Evolutionary conservation across 2,888 invertebrate genomes (phyloP).

Genomic region (Aleiodes alternator): DNA sequence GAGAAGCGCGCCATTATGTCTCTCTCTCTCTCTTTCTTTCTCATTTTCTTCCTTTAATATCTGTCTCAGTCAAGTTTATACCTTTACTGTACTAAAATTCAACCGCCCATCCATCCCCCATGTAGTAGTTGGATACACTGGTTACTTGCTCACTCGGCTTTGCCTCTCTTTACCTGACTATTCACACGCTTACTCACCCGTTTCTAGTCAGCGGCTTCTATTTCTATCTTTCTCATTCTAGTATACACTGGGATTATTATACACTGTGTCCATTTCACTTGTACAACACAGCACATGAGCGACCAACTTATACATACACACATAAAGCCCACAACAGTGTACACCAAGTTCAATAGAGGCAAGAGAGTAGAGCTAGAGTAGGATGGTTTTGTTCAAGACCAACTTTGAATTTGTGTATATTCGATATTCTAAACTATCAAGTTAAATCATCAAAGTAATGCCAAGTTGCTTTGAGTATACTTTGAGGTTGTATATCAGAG

Average conservation of each 20-base stretch:
- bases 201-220: constrained; percentile 52
- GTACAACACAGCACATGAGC: constrained; percentile 1
- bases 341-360: constrained; percentile 26
- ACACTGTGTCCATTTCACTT: not conserved
- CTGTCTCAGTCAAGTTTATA: constrained; percentile 17
- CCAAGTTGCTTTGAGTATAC: not conserved
- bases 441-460: constrained; percentile 31
- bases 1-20: constrained; percentile 50
- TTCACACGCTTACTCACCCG: constrained; percentile 50
- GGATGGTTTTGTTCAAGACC: constrained; percentile 12
- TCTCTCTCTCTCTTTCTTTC: constrained; percentile 34
- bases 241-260: not conserved
- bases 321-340: constrained; percentile 8
- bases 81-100: constrained; percentile 40
- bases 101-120: constrained; percentile 59
- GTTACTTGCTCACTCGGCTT: constrained; percentile 60
- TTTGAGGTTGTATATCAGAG: too few species aligned
- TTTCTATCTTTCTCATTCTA: constrained; percentile 14
- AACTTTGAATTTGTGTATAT: constrained; percentile 25
- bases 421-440: constrained; percentile 34
- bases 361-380: too few species aligned
- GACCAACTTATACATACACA: constrained; percentile 7
- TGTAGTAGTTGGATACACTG: constrained; percentile 61
- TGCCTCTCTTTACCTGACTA: constrained; percentile 41
- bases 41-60: constrained; percentile 23